Percentiles rank a stretch among this genome's conserved stretches.
phyloP scores from a whole-genome alignment of 1,140 invertebrate genomes.

The Hirudo medicinalis region DNA sequence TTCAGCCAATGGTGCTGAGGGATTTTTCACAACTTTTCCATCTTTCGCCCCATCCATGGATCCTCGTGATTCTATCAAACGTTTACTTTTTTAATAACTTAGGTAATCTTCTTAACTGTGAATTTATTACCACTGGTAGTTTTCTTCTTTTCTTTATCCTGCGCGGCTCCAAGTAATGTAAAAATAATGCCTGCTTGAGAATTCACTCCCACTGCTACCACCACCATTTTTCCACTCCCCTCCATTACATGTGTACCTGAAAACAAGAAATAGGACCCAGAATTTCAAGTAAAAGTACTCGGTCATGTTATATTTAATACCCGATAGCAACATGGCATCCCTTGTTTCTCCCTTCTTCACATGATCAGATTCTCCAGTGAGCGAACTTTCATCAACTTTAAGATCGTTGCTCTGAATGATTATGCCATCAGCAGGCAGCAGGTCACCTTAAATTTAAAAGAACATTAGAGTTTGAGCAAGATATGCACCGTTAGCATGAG shows the following conservation, averaged over 20 bases:
- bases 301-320: slow-evolving; percentile 37
- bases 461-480: slow-evolving; percentile 46
- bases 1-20: not conserved
- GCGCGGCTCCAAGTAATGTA: slow-evolving; percentile 85
- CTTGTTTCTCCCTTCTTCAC: slow-evolving; percentile 85
- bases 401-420: slow-evolving; percentile 97
- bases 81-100: too few species aligned
- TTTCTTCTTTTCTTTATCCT: slow-evolving; percentile 69
- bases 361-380: slow-evolving; percentile 98
- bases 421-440: slow-evolving; percentile 92
- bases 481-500: too few species aligned
- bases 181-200: slow-evolving; percentile 99
- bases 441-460: slow-evolving; percentile 49
- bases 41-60: too few species aligned
- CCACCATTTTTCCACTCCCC: slow-evolving; percentile 96
- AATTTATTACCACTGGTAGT: slow-evolving; percentile 47
- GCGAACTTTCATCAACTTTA: slow-evolving; percentile 93
- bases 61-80: too few species aligned
- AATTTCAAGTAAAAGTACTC: not conserved
- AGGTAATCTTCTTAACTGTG: too few species aligned
- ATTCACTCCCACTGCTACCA: slow-evolving; percentile 93
- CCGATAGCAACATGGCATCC: slow-evolving; percentile 92
- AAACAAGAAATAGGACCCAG: slow-evolving; percentile 4
- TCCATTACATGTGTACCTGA: slow-evolving; percentile 98
- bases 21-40: too few species aligned